Percentiles rank a stretch among this genome's conserved stretches.
Conservation (phyloP, 1,140 invertebrate species). For the Saccostrea echinata region DNA sequence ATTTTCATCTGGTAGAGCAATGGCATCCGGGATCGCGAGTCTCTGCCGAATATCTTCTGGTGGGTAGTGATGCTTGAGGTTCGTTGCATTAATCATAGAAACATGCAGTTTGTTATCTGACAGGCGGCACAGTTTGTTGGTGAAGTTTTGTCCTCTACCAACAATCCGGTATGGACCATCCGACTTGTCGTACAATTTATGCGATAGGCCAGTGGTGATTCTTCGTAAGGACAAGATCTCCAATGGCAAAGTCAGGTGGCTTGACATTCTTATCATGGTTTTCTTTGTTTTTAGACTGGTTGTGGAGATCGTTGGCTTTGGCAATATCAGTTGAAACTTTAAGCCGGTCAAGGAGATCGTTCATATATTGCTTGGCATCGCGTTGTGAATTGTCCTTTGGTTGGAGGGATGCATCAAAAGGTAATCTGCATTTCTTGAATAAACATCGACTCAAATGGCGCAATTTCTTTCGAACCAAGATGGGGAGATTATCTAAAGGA, state of each 20-base stretch:
- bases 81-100: conserved; percentile 25
- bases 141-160: conserved; percentile 50
- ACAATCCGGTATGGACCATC: conserved; percentile 7
- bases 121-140: not conserved
- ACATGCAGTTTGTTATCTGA: not conserved
- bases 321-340: conserved; percentile 55
- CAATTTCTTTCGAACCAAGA: conserved; percentile 36
- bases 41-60: too few species aligned
- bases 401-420: conserved; percentile 48
- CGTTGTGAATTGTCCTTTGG: not conserved
- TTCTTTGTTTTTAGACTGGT: too few species aligned
- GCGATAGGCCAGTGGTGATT: too few species aligned
- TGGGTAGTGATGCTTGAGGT: not conserved
- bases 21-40: too few species aligned
- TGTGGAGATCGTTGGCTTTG: not conserved
- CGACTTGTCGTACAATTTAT: too few species aligned
- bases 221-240: too few species aligned
- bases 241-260: too few species aligned
- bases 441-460: conserved; percentile 39
- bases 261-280: too few species aligned
- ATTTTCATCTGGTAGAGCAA: too few species aligned
- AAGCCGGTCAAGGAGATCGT: conserved; percentile 41
- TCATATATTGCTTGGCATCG: conserved; percentile 45
- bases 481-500: conserved; percentile 47
- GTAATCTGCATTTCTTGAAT: conserved; percentile 56